Evolutionary conservation across 2,113 vertebrate species (phyloP).

Genomic region (Pheucticus melanocephalus): DNA sequence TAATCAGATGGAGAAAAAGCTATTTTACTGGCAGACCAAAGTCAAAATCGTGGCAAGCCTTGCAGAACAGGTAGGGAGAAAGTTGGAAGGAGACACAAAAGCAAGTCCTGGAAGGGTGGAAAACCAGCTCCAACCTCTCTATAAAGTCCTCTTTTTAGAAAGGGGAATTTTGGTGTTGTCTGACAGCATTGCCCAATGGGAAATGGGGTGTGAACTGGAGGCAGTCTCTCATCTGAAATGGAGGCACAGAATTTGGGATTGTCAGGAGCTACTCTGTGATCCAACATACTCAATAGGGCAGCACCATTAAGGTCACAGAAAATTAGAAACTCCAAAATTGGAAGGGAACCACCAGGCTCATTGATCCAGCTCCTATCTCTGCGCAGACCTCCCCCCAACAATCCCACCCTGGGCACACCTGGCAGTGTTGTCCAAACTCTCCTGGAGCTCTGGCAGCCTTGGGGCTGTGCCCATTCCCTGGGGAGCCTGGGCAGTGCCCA

Average conservation of each 20-base stretch:
- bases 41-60: neutral
- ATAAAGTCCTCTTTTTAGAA: neutral
- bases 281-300: neutral
- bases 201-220: accelerated
- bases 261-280: neutral
- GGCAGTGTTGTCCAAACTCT: accelerated
- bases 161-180: neutral
- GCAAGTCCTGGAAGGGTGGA: neutral
- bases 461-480: accelerated
- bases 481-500: neutral
- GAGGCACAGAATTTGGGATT: neutral
- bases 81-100: neutral
- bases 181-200: neutral
- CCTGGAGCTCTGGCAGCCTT: neutral
- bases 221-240: neutral
- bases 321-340: accelerated
- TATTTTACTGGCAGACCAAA: neutral
- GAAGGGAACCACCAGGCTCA: no score
- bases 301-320: neutral
- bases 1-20: neutral
- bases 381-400: neutral
- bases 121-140: neutral
- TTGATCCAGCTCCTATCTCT: accelerated
- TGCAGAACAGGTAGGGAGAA: neutral
- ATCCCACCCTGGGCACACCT: neutral